Conservation (phyloP, 1,140 invertebrate species). For the Thalassaphorura encarpata region DNA sequence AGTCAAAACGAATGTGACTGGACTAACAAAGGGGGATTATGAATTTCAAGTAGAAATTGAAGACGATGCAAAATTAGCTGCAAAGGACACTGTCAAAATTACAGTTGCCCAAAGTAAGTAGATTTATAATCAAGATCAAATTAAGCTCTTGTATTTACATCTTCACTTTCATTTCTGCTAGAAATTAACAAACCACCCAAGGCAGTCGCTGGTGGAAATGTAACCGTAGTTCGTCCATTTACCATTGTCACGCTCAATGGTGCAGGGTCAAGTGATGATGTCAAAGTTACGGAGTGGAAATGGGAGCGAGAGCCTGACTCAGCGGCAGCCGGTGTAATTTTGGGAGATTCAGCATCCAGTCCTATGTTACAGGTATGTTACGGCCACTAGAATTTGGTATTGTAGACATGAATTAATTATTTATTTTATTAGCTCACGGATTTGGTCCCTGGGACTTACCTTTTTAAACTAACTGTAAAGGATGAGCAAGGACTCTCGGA, state of each 20-base stretch:
- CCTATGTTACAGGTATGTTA: slow-evolving; percentile 61
- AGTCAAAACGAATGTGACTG: slow-evolving; percentile 53
- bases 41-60: slow-evolving; percentile 70
- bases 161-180: slow-evolving; percentile 41
- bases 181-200: slow-evolving; percentile 79
- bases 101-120: slow-evolving; percentile 83
- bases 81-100: slow-evolving; percentile 57
- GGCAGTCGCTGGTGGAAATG: slow-evolving; percentile 76
- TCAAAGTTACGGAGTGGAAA: slow-evolving; percentile 68
- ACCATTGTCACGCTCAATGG: slow-evolving; percentile 73
- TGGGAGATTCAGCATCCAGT: slow-evolving; percentile 59
- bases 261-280: slow-evolving; percentile 73
- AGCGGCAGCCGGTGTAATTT: slow-evolving; percentile 69
- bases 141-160: slow-evolving; percentile 9
- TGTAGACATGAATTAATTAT: slow-evolving; percentile 2
- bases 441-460: slow-evolving; percentile 72
- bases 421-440: slow-evolving; percentile 56
- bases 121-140: too few species aligned
- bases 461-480: slow-evolving; percentile 74
- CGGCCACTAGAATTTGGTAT: background rate
- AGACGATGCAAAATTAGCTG: slow-evolving; percentile 71
- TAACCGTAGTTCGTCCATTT: slow-evolving; percentile 58
- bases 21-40: slow-evolving; percentile 73
- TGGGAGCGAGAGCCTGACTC: slow-evolving; percentile 74
- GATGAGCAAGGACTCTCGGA: slow-evolving; percentile 76